Base-by-base conservation (phyloP, 2,113 vertebrate genomes). In the Bos indicus region DNA sequence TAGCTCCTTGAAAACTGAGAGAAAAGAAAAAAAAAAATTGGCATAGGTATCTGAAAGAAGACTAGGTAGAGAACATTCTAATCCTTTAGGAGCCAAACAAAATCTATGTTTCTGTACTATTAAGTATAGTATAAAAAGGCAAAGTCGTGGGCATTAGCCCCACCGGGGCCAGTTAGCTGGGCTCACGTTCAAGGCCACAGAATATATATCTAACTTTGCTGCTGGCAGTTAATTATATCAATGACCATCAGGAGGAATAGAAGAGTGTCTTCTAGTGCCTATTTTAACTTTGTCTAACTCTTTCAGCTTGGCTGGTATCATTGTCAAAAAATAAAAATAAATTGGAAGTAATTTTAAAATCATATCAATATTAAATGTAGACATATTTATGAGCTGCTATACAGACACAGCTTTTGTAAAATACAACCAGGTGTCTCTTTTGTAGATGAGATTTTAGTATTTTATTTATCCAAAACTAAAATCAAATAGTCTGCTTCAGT, bases 151-250 rank as follows among this genome's bases (percentile, higher is more conserved):
- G 96, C 94, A 96, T 94, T 98, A 96, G 90, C 97, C 97, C 97
- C 97, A 97, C 5, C 90, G 98, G 97, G 93, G 88, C 98, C 95
- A 97, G 97, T 98, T 96, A 98, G 91, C 94, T 95, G 57, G 91
- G 91, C 90, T 98, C 88, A 94, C 96, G 97, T 97, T 97, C 97
- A 98, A 98, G 97, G 97, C 98, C 96, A 95, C 2, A 12, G 97
- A 97, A 95, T 97, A 91, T 82, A 94, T 95, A 97, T 97, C 91
- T 95, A 93, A 93, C 94, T 96, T 98, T 94, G 98, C 97, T 97
- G 71, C 95, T 59, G 96, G 95, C 95, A 93, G 94, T 94, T 97
- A 98, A 98, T 97, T 97, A 95, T 89, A 96, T 98, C 95, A 93
- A 96, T 98, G 95, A 92, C 97, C 96, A 97, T 90, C 92, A 95